Evolutionary conservation across 2,113 vertebrate genomes (phyloP).

Genomic region (Brevimyrus niger): DNA sequence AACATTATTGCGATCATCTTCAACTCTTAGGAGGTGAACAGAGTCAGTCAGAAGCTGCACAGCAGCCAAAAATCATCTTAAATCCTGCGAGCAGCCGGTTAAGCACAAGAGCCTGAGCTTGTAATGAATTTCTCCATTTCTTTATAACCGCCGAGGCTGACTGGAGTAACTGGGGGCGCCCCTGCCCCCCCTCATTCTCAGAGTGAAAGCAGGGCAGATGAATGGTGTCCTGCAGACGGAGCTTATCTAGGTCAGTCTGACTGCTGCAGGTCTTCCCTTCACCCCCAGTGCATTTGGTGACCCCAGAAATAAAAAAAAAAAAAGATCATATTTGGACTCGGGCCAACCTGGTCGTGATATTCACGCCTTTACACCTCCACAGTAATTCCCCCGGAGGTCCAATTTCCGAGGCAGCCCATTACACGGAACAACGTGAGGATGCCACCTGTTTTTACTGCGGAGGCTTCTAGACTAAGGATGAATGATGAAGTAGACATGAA

Average conservation of each 20-base stretch:
- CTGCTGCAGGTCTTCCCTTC: neutral
- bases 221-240: neutral
- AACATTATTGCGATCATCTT: constrained; percentile 8
- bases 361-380: neutral
- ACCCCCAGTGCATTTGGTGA: neutral
- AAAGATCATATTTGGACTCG: neutral
- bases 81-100: constrained; percentile 36
- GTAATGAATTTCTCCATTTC: constrained; percentile 51
- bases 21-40: constrained; percentile 1
- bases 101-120: constrained; percentile 52
- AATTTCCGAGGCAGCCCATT: neutral
- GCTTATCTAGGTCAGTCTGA: neutral
- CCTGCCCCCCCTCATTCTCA: neutral
- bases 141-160: constrained; percentile 36
- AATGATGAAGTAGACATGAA: neutral
- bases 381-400: neutral
- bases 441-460: neutral
- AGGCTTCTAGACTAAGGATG: neutral
- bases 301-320: neutral
- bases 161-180: neutral
- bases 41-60: neutral
- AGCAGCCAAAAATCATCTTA: constrained; percentile 46
- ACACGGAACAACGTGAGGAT: neutral
- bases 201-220: neutral
- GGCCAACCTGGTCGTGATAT: neutral